These are phyloP conservation scores for Ectemnius lituratus DNA, from an alignment of 2,888 invertebrate genomes.

Conservation along the genomic window DNA sequence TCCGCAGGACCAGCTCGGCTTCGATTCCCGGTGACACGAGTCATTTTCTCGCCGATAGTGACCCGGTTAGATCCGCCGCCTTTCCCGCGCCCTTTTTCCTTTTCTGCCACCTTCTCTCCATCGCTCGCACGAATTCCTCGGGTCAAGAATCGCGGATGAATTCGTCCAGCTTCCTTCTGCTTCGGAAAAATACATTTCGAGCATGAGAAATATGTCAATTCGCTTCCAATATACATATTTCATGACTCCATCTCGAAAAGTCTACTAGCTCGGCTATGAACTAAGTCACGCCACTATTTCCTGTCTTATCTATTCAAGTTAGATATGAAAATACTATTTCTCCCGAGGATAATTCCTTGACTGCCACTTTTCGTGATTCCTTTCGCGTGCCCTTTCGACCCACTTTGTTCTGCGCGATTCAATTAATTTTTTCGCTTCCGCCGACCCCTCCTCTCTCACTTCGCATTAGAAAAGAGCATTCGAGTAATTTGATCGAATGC, in stretches of 20 bases:
- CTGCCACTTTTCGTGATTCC: neutral
- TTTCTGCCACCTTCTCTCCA: neutral
- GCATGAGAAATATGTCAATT: neutral
- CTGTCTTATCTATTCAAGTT: too few species aligned
- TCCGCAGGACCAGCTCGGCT: constrained; percentile 31
- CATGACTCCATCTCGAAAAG: too few species aligned
- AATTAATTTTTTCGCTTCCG: constrained; percentile 22
- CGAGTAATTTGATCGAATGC: constrained; percentile 44
- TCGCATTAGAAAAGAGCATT: constrained; percentile 21
- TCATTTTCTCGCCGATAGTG: constrained; percentile 43
- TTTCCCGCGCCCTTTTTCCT: neutral
- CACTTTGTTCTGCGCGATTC: constrained; percentile 21
- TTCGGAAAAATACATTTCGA: neutral
- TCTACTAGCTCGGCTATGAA: too few species aligned
- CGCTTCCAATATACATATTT: too few species aligned
- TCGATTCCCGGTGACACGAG: constrained; percentile 46
- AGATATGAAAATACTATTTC: too few species aligned
- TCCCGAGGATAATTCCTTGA: too few species aligned
- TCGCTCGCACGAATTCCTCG: constrained; percentile 23
- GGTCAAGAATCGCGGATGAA: constrained; percentile 11
- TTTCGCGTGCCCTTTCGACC: constrained; percentile 7
- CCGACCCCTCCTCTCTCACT: constrained; percentile 8
- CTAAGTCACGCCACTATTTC: too few species aligned
- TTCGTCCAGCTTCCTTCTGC: neutral
- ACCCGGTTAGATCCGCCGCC: constrained; percentile 14